Conservation (phyloP, 35 echinoderm and acorn worm species). For the Acanthaster planci region DNA sequence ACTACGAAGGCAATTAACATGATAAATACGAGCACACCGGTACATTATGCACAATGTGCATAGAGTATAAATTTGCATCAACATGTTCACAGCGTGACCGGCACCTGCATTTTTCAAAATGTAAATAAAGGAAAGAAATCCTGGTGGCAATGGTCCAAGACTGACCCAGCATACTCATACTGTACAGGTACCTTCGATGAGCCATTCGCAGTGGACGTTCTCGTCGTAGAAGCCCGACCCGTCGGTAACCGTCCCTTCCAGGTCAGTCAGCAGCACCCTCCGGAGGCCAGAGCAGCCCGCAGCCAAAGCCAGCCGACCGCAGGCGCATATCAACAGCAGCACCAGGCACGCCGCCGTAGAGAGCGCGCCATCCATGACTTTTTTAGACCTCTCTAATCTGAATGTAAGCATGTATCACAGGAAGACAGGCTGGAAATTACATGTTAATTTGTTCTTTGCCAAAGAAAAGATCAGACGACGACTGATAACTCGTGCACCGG, state of each 20-base stretch:
- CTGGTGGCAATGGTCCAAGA: no score
- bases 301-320: not conserved
- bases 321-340: not conserved
- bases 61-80: no score
- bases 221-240: conserved; percentile 28
- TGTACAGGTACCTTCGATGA: conserved; percentile 30
- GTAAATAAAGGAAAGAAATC: no score
- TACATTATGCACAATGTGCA: no score
- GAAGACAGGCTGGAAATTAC: not conserved
- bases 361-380: not conserved
- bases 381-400: not conserved
- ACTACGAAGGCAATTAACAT: no score
- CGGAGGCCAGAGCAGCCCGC: conserved; percentile 36
- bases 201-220: conserved; percentile 47
- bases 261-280: conserved; percentile 24
- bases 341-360: not conserved
- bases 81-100: no score
- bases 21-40: no score
- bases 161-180: no score
- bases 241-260: conserved; percentile 49
- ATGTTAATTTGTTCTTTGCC: not conserved
- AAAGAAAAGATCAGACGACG: not conserved
- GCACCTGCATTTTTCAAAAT: no score
- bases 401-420: not conserved
- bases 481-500: not conserved